Evolutionary conservation across 2,888 invertebrate species (phyloP), one percentile per base, ranked within the genome.

Genomic region (Tachina lurida): DNA sequence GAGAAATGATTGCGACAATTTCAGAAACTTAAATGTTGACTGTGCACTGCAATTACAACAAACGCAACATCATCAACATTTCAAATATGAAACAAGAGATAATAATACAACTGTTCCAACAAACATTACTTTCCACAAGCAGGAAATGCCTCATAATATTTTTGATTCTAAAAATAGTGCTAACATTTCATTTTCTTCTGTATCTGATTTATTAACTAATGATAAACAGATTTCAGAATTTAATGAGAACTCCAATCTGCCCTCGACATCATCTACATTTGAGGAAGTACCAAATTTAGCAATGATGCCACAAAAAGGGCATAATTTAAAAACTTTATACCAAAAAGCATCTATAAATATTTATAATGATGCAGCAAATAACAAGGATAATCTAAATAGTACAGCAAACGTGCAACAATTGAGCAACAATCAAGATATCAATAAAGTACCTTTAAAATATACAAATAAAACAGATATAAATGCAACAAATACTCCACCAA

Each of bases 251-350:
- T 31, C 79, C n/a, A 68, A 77, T 74, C 22, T 77, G 74, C 71
- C 77, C 9, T n/a, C 70, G 41, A 68, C 84, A 84, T 56, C 91
- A 86, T 88, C 89, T 88, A 88, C 88, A 87, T 89, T 90, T 90
- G 91, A 90, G 88, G 88, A 89, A 89, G 88, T 90, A 87, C 88
- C 90, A 89, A 89, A 89, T 80, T 56, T 65, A 49, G 52, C 12
- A 19, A 56, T 45, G 60, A 80, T 62, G 15, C 43, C 68, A 70
- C 45, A 52, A 54, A 43, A 76, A 1, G 10, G 10, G 10, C n/a
- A 49, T 45, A 49, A 62, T 49, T 43, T 47, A 31, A 5, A 31
- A 31, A 63, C 43, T 13, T 70, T 75, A 49, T 15, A 68, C 12
- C 43, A 39, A 47, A 68, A 76, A 56, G 22, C 43, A 43, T 41